A percentile compares a stretch with the other conserved stretches of the same genome.
Evolutionary conservation across 2,888 invertebrate genomes (phyloP).

Genomic region (Cheiracanthium punctorium): DNA sequence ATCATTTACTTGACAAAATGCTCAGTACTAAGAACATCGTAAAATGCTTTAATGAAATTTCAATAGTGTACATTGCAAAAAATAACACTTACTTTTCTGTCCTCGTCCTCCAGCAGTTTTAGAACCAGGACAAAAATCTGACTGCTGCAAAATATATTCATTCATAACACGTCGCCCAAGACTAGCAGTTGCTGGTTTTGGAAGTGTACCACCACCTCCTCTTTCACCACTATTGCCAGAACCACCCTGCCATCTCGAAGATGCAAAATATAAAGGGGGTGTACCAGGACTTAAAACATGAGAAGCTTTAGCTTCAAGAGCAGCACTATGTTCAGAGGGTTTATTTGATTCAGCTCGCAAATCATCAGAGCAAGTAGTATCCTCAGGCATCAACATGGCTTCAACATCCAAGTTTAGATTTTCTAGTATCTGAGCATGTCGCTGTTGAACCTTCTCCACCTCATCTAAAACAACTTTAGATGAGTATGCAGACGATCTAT

Average conservation of each 20-base stretch:
- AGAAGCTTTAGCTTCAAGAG: slow-evolving; percentile 51
- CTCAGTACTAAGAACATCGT: too few species aligned
- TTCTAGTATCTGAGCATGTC: slow-evolving; percentile 88
- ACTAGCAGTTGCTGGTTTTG: slow-evolving; percentile 58
- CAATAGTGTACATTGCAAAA: neutral
- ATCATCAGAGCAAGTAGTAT: slow-evolving; percentile 60
- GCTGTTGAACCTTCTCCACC: slow-evolving; percentile 83
- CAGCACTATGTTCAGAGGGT: slow-evolving; percentile 36
- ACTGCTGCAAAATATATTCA: slow-evolving; percentile 66
- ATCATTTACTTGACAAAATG: too few species aligned
- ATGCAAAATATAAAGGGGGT: slow-evolving; percentile 56
- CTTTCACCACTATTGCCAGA: too few species aligned
- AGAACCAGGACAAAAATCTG: slow-evolving; percentile 61
- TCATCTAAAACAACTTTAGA: slow-evolving; percentile 62
- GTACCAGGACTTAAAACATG: slow-evolving; percentile 65
- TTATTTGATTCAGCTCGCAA: slow-evolving; percentile 40
- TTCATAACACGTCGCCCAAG: slow-evolving; percentile 63
- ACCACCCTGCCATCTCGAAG: slow-evolving; percentile 63
- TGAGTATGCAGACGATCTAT: slow-evolving; percentile 55
- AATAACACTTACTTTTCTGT: slow-evolving; percentile 48
- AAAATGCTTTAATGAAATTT: too few species aligned
- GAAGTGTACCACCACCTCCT: slow-evolving; percentile 32
- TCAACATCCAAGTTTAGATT: slow-evolving; percentile 91
- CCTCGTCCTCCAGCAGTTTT: slow-evolving; percentile 38
- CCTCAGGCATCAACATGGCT: slow-evolving; percentile 89